phyloP scores from a whole-genome alignment of 2,888 invertebrate genomes.

The Buathra laborator region DNA sequence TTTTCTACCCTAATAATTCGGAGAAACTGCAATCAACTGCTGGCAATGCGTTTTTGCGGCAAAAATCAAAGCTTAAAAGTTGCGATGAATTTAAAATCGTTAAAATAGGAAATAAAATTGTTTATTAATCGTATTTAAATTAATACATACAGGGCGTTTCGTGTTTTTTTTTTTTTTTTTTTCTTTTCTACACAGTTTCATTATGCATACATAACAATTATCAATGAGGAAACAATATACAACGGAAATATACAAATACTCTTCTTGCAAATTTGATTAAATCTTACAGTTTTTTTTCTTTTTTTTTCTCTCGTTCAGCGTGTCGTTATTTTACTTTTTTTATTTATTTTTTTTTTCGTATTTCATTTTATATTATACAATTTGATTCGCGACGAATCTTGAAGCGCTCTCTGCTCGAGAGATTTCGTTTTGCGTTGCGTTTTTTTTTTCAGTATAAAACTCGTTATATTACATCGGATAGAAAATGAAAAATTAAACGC shows the following conservation, averaged over 20 bases:
- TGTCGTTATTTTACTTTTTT: not conserved
- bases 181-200: constrained; percentile 75
- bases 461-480: constrained; percentile 49
- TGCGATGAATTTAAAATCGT: not conserved
- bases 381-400: constrained; percentile 49
- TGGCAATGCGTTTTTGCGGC: too few relatives aligned
- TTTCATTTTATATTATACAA: constrained; percentile 48
- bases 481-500: constrained; percentile 49
- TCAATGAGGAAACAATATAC: constrained; percentile 80
- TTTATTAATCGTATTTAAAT: constrained; percentile 81
- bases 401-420: constrained; percentile 39
- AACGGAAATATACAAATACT: constrained; percentile 74
- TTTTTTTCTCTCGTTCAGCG: constrained; percentile 31
- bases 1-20: too few relatives aligned
- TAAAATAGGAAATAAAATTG: constrained; percentile 75
- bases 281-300: constrained; percentile 23
- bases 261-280: constrained; percentile 57
- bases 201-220: constrained; percentile 78
- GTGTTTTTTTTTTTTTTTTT: constrained; percentile 74
- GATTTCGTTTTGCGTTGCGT: not conserved
- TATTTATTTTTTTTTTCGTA: constrained; percentile 20
- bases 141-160: constrained; percentile 75
- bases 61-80: too few relatives aligned
- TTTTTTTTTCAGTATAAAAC: constrained; percentile 54
- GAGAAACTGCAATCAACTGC: too few relatives aligned